Percentiles rank a stretch among this genome's conserved stretches.
phyloP scores from a whole-genome alignment of 2,888 invertebrate species.

The Piscicola geometra region DNA sequence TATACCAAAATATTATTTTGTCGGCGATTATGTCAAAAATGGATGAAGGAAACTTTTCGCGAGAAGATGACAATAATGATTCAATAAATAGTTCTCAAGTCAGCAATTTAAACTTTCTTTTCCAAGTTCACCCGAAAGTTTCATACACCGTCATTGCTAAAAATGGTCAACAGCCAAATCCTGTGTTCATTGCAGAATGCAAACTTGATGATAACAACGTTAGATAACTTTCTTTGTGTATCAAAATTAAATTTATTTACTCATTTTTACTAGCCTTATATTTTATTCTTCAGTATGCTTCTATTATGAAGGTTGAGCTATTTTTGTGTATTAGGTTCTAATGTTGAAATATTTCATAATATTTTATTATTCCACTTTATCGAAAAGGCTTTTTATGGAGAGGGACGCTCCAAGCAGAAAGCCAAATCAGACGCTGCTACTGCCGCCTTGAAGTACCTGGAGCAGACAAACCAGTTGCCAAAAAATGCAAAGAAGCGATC shows the following conservation, averaged over 20 bases:
- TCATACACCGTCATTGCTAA: not conserved
- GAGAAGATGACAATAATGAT: not conserved
- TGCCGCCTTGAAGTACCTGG: not conserved
- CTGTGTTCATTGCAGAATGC: not conserved
- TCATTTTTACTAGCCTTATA: too few relatives aligned
- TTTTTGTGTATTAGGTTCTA: too few relatives aligned
- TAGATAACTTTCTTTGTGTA: not conserved
- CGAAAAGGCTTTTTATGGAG: not conserved
- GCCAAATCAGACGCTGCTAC: not conserved
- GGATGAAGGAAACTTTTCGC: not conserved
- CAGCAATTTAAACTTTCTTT: not conserved
- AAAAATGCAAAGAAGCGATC: not conserved
- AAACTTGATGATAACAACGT: not conserved
- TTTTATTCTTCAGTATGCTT: too few relatives aligned
- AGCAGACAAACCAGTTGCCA: not conserved
- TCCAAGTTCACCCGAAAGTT: not conserved
- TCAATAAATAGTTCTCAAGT: not conserved
- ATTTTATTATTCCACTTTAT: too few relatives aligned
- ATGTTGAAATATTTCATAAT: too few relatives aligned
- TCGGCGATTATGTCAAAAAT: too few relatives aligned
- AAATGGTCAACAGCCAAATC: not conserved
- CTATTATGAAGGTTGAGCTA: too few relatives aligned
- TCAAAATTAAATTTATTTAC: too few relatives aligned
- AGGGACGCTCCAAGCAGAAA: conserved; percentile 11
- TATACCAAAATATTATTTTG: too few relatives aligned